Percentiles rank a stretch among this genome's conserved stretches.
Conservation (phyloP, 1,140 invertebrate genomes). For the Solenopsis fugax region DNA sequence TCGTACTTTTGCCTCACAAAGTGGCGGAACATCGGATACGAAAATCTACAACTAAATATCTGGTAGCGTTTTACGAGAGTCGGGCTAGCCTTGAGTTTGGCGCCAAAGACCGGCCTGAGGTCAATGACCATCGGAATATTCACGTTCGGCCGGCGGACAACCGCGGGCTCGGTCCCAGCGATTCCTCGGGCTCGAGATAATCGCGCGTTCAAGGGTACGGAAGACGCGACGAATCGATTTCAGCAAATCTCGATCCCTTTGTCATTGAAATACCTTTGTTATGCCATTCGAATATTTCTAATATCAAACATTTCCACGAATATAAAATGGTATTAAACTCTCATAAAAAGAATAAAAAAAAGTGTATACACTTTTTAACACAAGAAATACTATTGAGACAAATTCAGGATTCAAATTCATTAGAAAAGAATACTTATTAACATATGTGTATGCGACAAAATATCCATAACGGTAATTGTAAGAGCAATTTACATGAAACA, state of each 20-base stretch:
- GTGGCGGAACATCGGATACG: slow-evolving; percentile 28
- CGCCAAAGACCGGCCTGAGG: slow-evolving; percentile 82
- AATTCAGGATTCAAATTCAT: not conserved
- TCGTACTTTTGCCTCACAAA: not conserved
- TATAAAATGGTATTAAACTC: not conserved
- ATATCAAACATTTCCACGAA: not conserved
- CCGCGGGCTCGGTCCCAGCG: slow-evolving; percentile 71
- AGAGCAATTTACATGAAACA: not conserved
- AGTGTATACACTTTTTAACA: not conserved
- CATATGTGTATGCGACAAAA: not conserved
- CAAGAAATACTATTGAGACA: not conserved
- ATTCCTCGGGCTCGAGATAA: slow-evolving; percentile 72
- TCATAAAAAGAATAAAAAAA: not conserved
- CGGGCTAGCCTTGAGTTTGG: slow-evolving; percentile 80
- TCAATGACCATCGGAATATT: slow-evolving; percentile 85
- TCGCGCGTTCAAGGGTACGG: slow-evolving; percentile 68
- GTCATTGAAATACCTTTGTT: slow-evolving; percentile 12
- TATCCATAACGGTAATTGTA: slow-evolving; percentile 13
- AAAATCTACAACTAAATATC: slow-evolving; percentile 69
- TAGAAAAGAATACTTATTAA: no score
- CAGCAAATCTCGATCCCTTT: slow-evolving; percentile 25
- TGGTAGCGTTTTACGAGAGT: slow-evolving; percentile 67
- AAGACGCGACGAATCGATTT: slow-evolving; percentile 55
- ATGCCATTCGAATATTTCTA: not conserved
- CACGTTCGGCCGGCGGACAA: slow-evolving; percentile 80